Conservation (phyloP, 2,113 vertebrate genomes). For the Elachura formosa region DNA sequence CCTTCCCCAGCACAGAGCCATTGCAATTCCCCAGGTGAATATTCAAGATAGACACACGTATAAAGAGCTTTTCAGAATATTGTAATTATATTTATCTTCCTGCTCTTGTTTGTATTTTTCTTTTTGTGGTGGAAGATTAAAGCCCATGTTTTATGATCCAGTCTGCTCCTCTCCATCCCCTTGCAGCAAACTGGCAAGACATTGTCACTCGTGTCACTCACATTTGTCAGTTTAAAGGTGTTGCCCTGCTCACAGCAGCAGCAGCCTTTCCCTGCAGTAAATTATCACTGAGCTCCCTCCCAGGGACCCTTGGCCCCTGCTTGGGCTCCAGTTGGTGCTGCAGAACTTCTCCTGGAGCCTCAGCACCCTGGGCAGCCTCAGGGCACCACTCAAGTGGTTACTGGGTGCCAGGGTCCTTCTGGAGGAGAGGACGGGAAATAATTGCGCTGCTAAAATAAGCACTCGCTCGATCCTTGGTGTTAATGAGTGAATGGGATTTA, state of each 20-base stretch:
- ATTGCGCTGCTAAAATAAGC: conserved; percentile 55
- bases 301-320: not conserved
- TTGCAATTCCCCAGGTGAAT: not conserved
- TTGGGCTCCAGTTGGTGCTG: not conserved
- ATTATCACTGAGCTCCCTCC: not conserved
- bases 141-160: not conserved
- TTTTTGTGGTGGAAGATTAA: not conserved
- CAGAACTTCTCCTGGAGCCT: fast-evolving
- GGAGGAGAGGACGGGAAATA: conserved; percentile 5
- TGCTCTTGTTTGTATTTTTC: not conserved
- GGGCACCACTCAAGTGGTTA: fast-evolving
- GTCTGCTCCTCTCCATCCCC: not conserved
- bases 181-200: not conserved
- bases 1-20: not conserved
- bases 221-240: conserved; percentile 9
- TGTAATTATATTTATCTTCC: conserved; percentile 36
- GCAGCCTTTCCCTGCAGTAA: not conserved
- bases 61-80: not conserved
- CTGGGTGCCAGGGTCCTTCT: not conserved
- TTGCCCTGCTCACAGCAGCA: not conserved
- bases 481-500: conserved; percentile 32
- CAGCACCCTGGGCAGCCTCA: not conserved
- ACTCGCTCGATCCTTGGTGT: not conserved
- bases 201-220: not conserved
- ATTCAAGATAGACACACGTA: not conserved